Percentiles rank a stretch among this genome's conserved stretches.
These are phyloP conservation scores for Acronicta psi DNA, from an alignment of 2,888 invertebrate species.

Conservation along the genomic window DNA sequence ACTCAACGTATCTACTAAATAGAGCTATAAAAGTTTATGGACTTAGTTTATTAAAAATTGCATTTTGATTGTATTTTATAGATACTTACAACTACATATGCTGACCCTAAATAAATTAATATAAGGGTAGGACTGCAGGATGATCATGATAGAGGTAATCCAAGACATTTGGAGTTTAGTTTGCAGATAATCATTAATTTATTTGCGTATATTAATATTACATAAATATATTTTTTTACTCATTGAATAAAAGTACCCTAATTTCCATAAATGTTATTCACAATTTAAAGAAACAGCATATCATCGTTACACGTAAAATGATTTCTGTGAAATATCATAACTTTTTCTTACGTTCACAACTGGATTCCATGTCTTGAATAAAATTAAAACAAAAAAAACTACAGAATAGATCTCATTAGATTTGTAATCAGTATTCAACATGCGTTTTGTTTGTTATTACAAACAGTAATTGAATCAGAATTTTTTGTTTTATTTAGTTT, in stretches of 20 bases:
- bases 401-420: slow-evolving; percentile 1
- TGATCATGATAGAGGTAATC: not conserved
- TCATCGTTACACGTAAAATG: not conserved
- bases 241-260: no score
- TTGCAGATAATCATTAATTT: no score
- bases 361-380: slow-evolving; percentile 9
- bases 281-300: no score
- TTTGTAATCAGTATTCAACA: slow-evolving; percentile 20
- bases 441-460: not conserved
- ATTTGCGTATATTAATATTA: no score
- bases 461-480: not conserved
- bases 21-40: slow-evolving; percentile 19
- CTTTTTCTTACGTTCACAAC: not conserved
- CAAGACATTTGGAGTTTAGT: not conserved
- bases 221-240: no score
- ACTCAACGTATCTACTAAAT: slow-evolving; percentile 22
- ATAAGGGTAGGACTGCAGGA: no score
- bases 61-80: slow-evolving; percentile 25
- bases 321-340: not conserved
- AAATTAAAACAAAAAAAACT: not conserved
- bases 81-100: not conserved
- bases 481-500: no score
- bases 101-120: no score
- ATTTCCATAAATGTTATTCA: no score
- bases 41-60: slow-evolving; percentile 36